Evolutionary conservation across 2,797 vertebrate genomes (phyloP).

Genomic region (Anniella stebbinsi): DNA sequence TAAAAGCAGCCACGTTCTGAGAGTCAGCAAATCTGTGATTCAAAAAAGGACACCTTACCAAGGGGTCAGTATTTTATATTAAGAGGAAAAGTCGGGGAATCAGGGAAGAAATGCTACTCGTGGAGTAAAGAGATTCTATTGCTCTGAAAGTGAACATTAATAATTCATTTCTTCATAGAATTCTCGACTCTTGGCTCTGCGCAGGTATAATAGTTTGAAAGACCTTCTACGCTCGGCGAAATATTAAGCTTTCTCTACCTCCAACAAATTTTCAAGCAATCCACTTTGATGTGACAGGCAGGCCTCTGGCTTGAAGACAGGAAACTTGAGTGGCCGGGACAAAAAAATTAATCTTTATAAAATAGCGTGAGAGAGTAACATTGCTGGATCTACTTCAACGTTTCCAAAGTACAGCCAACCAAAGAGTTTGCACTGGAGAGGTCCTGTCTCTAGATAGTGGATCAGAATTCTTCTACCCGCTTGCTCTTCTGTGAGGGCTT

Average conservation of each 20-base stretch:
- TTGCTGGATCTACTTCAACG: background rate
- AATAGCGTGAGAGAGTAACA: background rate
- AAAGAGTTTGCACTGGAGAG: background rate
- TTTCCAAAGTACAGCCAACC: slow-evolving; percentile 27
- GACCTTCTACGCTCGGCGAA: slow-evolving; percentile 49
- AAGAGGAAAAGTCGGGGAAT: slow-evolving; percentile 73
- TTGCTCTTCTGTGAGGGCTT: background rate
- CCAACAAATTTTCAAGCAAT: slow-evolving; percentile 68
- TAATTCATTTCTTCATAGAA: slow-evolving; percentile 79
- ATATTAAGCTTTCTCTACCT: slow-evolving; percentile 54
- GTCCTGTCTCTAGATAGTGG: background rate
- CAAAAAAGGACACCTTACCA: slow-evolving; percentile 77
- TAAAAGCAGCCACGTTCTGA: slow-evolving; percentile 70
- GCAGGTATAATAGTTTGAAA: slow-evolving; percentile 72
- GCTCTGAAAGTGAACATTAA: slow-evolving; percentile 75
- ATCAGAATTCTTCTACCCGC: background rate
- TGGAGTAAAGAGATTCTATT: slow-evolving; percentile 71
- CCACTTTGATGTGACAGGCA: slow-evolving; percentile 58
- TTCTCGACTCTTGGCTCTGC: slow-evolving; percentile 67
- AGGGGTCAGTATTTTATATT: slow-evolving; percentile 79
- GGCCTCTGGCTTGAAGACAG: slow-evolving; percentile 49
- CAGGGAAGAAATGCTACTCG: slow-evolving; percentile 68
- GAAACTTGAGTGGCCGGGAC: slow-evolving; percentile 55
- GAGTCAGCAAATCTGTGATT: slow-evolving; percentile 80
- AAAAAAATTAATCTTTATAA: slow-evolving; percentile 55